Evolutionary conservation across 1,140 invertebrate genomes (phyloP), one percentile per base, ranked within the genome.

Genomic region (Oreohelix idahoensis): DNA sequence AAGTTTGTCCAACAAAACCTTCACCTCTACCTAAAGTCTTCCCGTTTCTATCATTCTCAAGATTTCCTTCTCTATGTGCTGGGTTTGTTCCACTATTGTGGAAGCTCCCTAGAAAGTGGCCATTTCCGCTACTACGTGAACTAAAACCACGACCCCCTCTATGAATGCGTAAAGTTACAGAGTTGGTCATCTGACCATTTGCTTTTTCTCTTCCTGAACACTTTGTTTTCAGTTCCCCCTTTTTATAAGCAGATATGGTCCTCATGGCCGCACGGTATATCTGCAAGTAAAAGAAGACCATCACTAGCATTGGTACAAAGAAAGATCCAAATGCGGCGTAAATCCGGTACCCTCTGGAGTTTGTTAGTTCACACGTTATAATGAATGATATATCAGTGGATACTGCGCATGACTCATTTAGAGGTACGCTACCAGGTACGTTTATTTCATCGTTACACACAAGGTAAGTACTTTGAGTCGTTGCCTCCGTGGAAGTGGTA

Each of bases 201-300:
- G 63, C 29, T 32, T 66, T 66, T 75, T 84, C 87, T n/a, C 78
- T 95, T 10, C 36, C 58, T 5, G 36, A 38, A 39, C 45, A 82
- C 93, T 97, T 97, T n/a, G 97, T 98, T 63, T 97, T 98, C 83
- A 97, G 95, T 91, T 98, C 98, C 79, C 95, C 98, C 95, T 93
- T 89, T 80, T 92, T 89, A 29, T 98, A 96, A 45, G 97, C 96
- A 86, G 95, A 95, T 0, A 97, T 97, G 0, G 97, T 98, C 83
- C 96, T 95, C 4, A 97, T 95, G 32, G 97, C 97, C 0, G 97
- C 96, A 83, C 96, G 95, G 93, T 98, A 98, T 86, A 98, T 98
- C 84, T 96, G 94, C 95, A 96, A 97, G 93, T 98, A 98, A 94
- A 98, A 98, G 94, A 98, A 98, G 81, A 98, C 94, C 96, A 98